phyloP scores from a whole-genome alignment of 2,888 invertebrate species.

The Merodon equestris region DNA sequence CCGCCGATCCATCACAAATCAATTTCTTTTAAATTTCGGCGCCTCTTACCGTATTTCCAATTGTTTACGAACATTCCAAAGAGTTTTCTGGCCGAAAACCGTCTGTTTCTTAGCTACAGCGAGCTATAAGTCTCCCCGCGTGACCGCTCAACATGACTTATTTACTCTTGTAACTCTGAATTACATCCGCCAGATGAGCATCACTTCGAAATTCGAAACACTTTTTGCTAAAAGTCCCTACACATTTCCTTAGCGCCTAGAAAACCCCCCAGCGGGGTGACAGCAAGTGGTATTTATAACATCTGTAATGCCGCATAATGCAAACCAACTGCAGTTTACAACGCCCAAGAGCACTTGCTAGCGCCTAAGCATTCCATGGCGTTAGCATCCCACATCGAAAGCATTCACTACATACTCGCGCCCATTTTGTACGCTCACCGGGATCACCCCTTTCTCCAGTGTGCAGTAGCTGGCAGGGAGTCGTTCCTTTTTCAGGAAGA shows the following conservation, averaged over 20 bases:
- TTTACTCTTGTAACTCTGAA: conserved; percentile 5
- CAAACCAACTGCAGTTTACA: conserved; percentile 29
- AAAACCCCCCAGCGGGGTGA: conserved; percentile 56
- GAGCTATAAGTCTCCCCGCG: conserved; percentile 46
- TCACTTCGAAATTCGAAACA: conserved; percentile 17
- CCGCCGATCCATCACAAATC: no score
- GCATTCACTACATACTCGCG: conserved; percentile 15
- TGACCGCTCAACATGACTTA: conserved; percentile 37
- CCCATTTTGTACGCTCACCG: background rate
- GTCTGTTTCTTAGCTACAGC: conserved; percentile 15
- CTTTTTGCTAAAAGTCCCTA: conserved; percentile 18
- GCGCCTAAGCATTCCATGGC: conserved; percentile 58
- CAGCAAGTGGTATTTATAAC: conserved; percentile 49
- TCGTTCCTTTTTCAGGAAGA: conserved; percentile 53
- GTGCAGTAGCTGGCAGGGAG: conserved; percentile 9
- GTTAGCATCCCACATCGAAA: conserved; percentile 61
- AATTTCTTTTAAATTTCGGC: no score
- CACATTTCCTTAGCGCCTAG: conserved; percentile 51
- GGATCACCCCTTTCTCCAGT: conserved; percentile 32
- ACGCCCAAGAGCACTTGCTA: conserved; percentile 51
- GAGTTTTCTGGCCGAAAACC: conserved; percentile 20
- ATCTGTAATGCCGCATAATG: conserved; percentile 9
- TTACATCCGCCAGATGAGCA: conserved; percentile 18
- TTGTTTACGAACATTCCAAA: conserved; percentile 6
- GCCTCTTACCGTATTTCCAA: background rate